Evolutionary conservation across 2,888 invertebrate genomes (phyloP), one percentile per base, ranked within the genome.

Genomic region (Argyresthia albistria): DNA sequence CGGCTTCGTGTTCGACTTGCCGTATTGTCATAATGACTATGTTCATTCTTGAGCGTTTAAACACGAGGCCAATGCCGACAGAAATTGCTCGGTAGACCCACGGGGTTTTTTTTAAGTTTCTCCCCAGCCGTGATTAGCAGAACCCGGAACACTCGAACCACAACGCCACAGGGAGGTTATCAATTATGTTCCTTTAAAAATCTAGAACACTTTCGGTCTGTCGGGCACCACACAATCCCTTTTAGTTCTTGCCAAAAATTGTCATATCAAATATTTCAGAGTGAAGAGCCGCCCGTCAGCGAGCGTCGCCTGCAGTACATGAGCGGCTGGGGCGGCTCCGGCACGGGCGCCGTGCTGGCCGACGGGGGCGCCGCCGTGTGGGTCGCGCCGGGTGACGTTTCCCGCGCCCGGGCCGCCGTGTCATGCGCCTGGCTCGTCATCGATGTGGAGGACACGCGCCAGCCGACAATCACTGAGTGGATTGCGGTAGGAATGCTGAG

Each of bases 381-480:
- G 98, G 96, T 97, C 0, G 95, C 98, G 63, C 93, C 95, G 0
- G 90, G 96, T 4, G 98, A 98, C 74, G 92, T 91, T 57, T 78
- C 90, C n/a, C 96, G 98, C 70, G 98, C 98, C 0, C 92, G 95
- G 52, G 89, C 92, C 36, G 91, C 96, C 67, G 80, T 99, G 47
- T 93, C 95, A 61, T 95, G 95, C 73, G 93, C 95, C 60, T 99
- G 99, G 99, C 90, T 91, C 14, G 90, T 99, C 16, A 93, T 96
- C 89, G 93, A 94, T 64, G 90, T 91, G 52, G 95, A 94, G 50
- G 89, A 90, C 55, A 82, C 83, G 11, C 84, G 88, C 54, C 89
- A 90, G 48, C 90, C 90, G 0, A 88, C 88, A 6, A 82, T 93
- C 52, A 82, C 91, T 0, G 90, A 93, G 56, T 95, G 95, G 95